Evolutionary conservation across 2,113 vertebrate species (phyloP).

Genomic region (Stigmatopora argus): DNA sequence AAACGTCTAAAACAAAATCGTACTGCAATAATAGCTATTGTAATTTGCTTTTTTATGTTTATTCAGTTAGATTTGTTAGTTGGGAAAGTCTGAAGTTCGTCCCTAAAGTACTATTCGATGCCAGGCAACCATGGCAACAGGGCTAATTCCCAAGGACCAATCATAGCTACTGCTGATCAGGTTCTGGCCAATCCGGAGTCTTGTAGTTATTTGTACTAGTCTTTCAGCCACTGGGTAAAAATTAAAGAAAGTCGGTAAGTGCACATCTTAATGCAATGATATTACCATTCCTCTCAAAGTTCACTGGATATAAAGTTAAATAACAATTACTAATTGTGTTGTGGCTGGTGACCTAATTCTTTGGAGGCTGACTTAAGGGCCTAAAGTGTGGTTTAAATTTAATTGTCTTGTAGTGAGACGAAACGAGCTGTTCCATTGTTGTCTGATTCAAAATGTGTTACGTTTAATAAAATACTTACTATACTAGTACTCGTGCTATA

Average conservation of each 20-base stretch:
- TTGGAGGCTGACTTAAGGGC: not conserved
- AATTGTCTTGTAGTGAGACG: not conserved
- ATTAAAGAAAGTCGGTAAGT: not conserved
- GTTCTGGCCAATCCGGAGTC: conserved; percentile 18
- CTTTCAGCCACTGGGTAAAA: not conserved
- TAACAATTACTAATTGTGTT: not conserved
- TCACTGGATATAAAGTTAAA: not conserved
- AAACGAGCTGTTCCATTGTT: not conserved
- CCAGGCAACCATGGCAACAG: not conserved
- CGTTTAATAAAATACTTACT: not conserved
- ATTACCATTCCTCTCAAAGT: not conserved
- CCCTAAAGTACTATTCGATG: not conserved
- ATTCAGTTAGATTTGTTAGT: too few relatives aligned
- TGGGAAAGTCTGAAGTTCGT: too few relatives aligned
- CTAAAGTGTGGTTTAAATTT: not conserved
- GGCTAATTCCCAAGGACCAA: conserved; percentile 18
- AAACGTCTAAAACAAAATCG: too few relatives aligned
- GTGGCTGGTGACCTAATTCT: not conserved
- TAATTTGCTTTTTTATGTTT: too few relatives aligned
- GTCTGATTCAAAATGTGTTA: not conserved
- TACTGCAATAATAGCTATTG: too few relatives aligned
- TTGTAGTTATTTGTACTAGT: not conserved
- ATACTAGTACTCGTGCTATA: not conserved
- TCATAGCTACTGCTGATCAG: not conserved
- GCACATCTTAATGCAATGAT: too few relatives aligned